Percentiles rank a stretch among this genome's conserved stretches.
phyloP scores from a whole-genome alignment of 2,113 vertebrate genomes.

The Bos javanicus region DNA sequence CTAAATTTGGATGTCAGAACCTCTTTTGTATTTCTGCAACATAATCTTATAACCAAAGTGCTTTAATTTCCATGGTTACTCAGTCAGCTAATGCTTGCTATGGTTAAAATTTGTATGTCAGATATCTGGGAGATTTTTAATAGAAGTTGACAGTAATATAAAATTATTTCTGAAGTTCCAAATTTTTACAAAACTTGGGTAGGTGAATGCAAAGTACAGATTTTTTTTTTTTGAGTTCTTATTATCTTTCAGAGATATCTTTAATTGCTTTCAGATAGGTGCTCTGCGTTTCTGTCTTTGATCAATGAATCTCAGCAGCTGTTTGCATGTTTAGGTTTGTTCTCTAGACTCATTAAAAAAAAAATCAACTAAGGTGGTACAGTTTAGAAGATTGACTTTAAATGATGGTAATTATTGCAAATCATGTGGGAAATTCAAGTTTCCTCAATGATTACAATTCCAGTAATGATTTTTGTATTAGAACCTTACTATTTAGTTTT shows the following conservation, averaged over 20 bases:
- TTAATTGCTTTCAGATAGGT: neutral
- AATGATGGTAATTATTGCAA: neutral
- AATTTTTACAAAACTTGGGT: neutral
- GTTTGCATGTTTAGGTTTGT: neutral
- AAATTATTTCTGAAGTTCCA: neutral
- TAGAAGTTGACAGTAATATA: neutral
- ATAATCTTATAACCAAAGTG: neutral
- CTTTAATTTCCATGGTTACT: constrained; percentile 4
- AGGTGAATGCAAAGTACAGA: neutral
- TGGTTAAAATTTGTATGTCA: neutral
- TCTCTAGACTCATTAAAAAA: neutral
- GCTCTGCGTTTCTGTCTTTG: neutral
- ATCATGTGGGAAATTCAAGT: neutral
- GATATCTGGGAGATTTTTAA: neutral
- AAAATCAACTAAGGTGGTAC: neutral
- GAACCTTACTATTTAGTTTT: neutral
- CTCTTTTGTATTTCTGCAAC: neutral
- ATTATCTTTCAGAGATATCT: neutral
- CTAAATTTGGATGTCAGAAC: neutral
- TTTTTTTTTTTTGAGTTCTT: neutral
- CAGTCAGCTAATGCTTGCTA: neutral
- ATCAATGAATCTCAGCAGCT: neutral
- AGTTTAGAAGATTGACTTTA: neutral
- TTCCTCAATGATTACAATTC: neutral
- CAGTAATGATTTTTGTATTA: neutral